Conservation (phyloP, 1,140 invertebrate species). For the Dinoponera quadriceps region DNA sequence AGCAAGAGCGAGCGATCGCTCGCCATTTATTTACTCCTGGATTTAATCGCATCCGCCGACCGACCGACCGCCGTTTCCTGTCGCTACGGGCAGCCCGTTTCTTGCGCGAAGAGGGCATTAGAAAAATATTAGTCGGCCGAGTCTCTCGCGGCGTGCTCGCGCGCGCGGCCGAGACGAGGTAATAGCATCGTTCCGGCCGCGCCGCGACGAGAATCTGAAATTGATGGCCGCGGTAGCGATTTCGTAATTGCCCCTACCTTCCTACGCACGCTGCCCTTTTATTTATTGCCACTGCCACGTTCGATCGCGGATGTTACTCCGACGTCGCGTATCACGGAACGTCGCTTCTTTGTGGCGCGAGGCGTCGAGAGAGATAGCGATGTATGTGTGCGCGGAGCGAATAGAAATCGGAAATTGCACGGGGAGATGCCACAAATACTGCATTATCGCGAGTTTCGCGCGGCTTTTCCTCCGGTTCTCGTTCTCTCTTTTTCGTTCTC, state of each 20-base stretch:
- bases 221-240: slow-evolving; percentile 51
- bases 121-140: slow-evolving; percentile 47
- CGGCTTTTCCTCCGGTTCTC: background rate
- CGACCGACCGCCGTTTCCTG: slow-evolving; percentile 65
- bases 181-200: slow-evolving; percentile 45
- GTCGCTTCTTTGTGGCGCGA: background rate
- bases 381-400: no score
- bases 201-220: slow-evolving; percentile 42
- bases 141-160: background rate
- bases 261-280: slow-evolving; percentile 1
- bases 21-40: slow-evolving; percentile 68
- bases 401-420: no score
- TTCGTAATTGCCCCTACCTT: slow-evolving; percentile 49
- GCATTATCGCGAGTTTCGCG: background rate
- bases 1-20: slow-evolving; percentile 24
- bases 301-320: background rate
- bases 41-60: slow-evolving; percentile 70
- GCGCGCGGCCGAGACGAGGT: slow-evolving; percentile 29
- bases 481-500: background rate
- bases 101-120: slow-evolving; percentile 33
- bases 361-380: background rate
- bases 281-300: slow-evolving; percentile 38
- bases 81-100: slow-evolving; percentile 60
- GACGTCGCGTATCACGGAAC: slow-evolving; percentile 1
- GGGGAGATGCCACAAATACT: slow-evolving; percentile 17